Evolutionary conservation across 2,888 invertebrate genomes (phyloP), one percentile per base, ranked within the genome.

Genomic region (Acanthosepion pharaonis): DNA sequence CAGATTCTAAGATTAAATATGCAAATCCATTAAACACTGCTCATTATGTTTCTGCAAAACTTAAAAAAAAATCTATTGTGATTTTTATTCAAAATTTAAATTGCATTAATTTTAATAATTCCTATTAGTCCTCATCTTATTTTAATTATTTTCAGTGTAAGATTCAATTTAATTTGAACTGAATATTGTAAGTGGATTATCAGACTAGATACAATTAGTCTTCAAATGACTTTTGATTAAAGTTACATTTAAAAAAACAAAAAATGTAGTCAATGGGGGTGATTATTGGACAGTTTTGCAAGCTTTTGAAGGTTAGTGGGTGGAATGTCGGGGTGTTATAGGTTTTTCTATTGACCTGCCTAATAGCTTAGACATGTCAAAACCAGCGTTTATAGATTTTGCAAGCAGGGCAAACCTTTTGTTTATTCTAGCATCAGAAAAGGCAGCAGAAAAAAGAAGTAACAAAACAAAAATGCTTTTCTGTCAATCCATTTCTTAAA

Each of bases 331-430:
- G n/a, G 78, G n/a, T 5, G 78, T 5, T 11, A 51, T 51, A 51
- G 51, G 51, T 51, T 51, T 51, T 78, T 78, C n/a, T 78, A 78
- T 78, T 78, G 78, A 78, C 78, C n/a, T 33, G n/a, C n/a, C 59
- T n/a, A 78, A 78, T n/a, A 78, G 78, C 78, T n/a, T 78, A 78
- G n/a, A 78, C 78, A n/a, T 78, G 78, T 33, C 78, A n/a, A n/a
- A 78, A 78, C n/a, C 15, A 15, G n/a, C 78, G n/a, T 78, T 78
- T 78, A 33, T 33, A 33, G n/a, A 78, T 78, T 78, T 78, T 78
- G 78, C 78, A n/a, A 33, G n/a, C n/a, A n/a, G 33, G 33, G 78
- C 78, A 78, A n/a, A 78, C n/a, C n/a, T 15, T 33, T 78, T 33
- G n/a, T 78, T 78, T n/a, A n/a, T 9, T 78, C 28, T 28, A 28